A percentile compares a stretch with the other conserved stretches of the same genome.
These are phyloP conservation scores for Ochropleura plecta DNA, from an alignment of 2,888 invertebrate genomes.

Conservation along the genomic window DNA sequence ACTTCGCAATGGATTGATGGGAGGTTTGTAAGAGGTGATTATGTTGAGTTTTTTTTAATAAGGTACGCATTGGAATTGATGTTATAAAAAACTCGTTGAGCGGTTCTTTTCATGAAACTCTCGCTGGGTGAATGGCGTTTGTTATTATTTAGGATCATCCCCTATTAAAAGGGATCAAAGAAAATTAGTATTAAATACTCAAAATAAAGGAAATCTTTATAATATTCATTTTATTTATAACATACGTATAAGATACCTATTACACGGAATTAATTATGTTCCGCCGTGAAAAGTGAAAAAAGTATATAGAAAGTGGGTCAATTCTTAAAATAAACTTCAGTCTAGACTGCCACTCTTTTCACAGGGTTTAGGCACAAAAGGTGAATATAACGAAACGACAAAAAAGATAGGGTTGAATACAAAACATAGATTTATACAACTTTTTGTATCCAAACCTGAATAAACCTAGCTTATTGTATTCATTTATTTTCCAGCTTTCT, in stretches of 20 bases:
- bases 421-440: slow-evolving; percentile 6
- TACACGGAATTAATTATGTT: slow-evolving; percentile 2
- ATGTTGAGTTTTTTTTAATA: background rate
- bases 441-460: slow-evolving; percentile 9
- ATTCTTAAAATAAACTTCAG: slow-evolving; percentile 50
- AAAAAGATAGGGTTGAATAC: slow-evolving; percentile 15
- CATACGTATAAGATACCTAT: background rate
- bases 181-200: background rate
- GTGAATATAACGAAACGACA: slow-evolving; percentile 6
- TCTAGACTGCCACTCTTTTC: slow-evolving; percentile 42
- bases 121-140: background rate
- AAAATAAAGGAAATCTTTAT: background rate
- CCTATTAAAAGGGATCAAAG: background rate
- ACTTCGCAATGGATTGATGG: background rate
- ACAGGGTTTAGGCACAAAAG: slow-evolving; percentile 1
- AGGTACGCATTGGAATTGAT: background rate
- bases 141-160: background rate
- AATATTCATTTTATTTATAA: background rate
- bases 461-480: slow-evolving; percentile 4
- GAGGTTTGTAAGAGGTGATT: slow-evolving; percentile 4
- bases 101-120: background rate
- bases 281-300: slow-evolving; percentile 2
- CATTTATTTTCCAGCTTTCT: background rate
- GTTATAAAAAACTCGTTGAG: background rate
- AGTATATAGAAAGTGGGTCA: slow-evolving; percentile 41